phyloP scores from a whole-genome alignment of 2,113 vertebrate species.

The Muscicapa adusta region DNA sequence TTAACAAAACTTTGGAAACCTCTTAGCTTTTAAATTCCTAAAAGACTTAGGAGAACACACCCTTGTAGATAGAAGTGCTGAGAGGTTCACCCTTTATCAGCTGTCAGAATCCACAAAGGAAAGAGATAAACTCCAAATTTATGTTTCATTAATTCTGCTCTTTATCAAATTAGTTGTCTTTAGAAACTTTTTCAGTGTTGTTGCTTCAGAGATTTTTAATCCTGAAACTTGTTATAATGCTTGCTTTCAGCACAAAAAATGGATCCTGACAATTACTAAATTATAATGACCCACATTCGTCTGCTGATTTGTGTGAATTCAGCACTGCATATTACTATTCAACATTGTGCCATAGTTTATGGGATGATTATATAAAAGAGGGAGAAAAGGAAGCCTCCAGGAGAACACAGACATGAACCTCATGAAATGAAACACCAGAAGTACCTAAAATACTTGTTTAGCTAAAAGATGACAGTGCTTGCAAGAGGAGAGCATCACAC shows the following conservation, averaged over 20 bases:
- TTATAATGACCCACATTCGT: not conserved
- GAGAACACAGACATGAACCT: not conserved
- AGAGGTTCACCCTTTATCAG: not conserved
- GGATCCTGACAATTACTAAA: not conserved
- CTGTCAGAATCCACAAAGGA: not conserved
- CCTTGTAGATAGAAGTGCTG: not conserved
- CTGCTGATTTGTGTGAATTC: not conserved
- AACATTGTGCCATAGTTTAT: not conserved
- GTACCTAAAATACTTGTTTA: not conserved
- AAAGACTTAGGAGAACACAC: not conserved
- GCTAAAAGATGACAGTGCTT: not conserved
- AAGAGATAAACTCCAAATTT: not conserved
- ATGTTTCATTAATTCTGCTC: not conserved
- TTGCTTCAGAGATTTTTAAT: not conserved
- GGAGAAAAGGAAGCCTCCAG: not conserved
- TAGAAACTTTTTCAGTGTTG: not conserved
- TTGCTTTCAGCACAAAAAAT: not conserved
- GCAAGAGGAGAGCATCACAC: not conserved
- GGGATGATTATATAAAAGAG: not conserved
- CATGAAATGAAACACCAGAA: not conserved
- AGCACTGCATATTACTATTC: not conserved
- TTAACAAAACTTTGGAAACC: not conserved
- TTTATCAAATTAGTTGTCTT: not conserved
- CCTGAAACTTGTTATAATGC: not conserved
- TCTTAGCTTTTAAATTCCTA: not conserved